A percentile compares a stretch with the other conserved stretches of the same genome.
Conservation (phyloP, 1,140 invertebrate genomes). For the Drosophila cardini region DNA sequence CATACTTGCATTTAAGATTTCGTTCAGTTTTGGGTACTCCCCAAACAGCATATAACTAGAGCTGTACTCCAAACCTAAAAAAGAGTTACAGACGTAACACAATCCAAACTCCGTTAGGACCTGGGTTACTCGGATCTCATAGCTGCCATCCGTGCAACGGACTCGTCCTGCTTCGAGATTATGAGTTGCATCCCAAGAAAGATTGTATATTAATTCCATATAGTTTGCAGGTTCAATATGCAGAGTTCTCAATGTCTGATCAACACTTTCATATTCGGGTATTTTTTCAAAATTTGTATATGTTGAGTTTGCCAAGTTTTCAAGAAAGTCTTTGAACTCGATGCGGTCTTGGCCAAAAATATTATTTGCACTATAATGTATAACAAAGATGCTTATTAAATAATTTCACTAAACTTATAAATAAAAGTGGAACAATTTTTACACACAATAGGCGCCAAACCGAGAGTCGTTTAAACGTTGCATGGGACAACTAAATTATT, state of each 20-base stretch:
- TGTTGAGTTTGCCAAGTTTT: slow-evolving; percentile 79
- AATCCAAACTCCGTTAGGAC: slow-evolving; percentile 79
- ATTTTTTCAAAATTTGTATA: slow-evolving; percentile 80
- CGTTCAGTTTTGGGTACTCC: slow-evolving; percentile 55
- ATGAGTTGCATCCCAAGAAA: slow-evolving; percentile 62
- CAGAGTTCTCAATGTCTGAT: slow-evolving; percentile 48
- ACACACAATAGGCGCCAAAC: slow-evolving; percentile 85
- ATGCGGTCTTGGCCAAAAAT: slow-evolving; percentile 41
- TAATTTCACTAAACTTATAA: neutral
- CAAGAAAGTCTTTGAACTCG: slow-evolving; percentile 68
- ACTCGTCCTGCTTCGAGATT: slow-evolving; percentile 46
- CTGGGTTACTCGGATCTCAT: slow-evolving; percentile 60
- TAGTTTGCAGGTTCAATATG: slow-evolving; percentile 67
- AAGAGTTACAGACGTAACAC: slow-evolving; percentile 74
- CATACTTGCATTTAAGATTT: slow-evolving; percentile 16
- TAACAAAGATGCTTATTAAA: neutral
- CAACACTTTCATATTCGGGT: slow-evolving; percentile 52
- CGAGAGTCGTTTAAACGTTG: slow-evolving; percentile 84
- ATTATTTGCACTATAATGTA: slow-evolving; percentile 29
- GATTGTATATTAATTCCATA: slow-evolving; percentile 79
- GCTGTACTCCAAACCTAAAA: slow-evolving; percentile 61
- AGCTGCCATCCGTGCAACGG: slow-evolving; percentile 57
- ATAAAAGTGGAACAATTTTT: slow-evolving; percentile 17
- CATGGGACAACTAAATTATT: slow-evolving; percentile 82
- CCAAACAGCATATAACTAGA: slow-evolving; percentile 66